Percentiles rank a stretch among this genome's conserved stretches.
These are phyloP conservation scores for Diaprepes abbreviatus DNA, from an alignment of 2,888 invertebrate genomes.

Conservation along the genomic window DNA sequence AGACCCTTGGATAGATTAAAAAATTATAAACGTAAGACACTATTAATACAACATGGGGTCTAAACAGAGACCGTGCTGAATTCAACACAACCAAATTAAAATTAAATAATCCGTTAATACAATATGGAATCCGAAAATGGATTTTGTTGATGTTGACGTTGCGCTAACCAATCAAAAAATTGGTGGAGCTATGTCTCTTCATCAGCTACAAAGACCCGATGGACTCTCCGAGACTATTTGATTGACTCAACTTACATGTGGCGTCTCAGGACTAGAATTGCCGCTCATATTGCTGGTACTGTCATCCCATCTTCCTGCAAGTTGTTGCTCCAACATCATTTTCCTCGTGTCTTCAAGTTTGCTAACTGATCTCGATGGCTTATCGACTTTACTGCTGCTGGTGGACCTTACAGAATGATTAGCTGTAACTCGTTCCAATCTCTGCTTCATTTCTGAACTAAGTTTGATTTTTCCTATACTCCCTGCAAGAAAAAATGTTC, in stretches of 20 bases:
- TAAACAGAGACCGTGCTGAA: too few relatives aligned
- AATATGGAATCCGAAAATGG: too few relatives aligned
- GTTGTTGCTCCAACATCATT: conserved; percentile 86
- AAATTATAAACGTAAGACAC: too few relatives aligned
- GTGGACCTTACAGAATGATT: conserved; percentile 88
- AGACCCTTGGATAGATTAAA: too few relatives aligned
- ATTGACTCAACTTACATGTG: conserved; percentile 54
- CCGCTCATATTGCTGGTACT: conserved; percentile 67
- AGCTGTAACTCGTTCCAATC: conserved; percentile 89
- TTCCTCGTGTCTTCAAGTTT: conserved; percentile 90
- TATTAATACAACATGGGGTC: too few relatives aligned
- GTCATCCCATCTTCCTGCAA: conserved; percentile 77
- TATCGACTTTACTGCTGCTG: conserved; percentile 80
- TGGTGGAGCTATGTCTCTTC: too few relatives aligned
- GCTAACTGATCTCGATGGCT: conserved; percentile 78
- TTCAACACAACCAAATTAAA: too few relatives aligned
- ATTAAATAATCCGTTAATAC: too few relatives aligned
- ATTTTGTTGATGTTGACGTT: too few relatives aligned
- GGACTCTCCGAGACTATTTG: too few relatives aligned
- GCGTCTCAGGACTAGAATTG: conserved; percentile 63
- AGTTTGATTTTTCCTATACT: conserved; percentile 92
- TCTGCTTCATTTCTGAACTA: conserved; percentile 92
- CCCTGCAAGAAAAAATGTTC: conserved; percentile 39
- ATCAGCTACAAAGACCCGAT: too few relatives aligned
- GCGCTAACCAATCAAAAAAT: too few relatives aligned